Conservation (phyloP, 2,113 vertebrate species). For the Riparia riparia region DNA sequence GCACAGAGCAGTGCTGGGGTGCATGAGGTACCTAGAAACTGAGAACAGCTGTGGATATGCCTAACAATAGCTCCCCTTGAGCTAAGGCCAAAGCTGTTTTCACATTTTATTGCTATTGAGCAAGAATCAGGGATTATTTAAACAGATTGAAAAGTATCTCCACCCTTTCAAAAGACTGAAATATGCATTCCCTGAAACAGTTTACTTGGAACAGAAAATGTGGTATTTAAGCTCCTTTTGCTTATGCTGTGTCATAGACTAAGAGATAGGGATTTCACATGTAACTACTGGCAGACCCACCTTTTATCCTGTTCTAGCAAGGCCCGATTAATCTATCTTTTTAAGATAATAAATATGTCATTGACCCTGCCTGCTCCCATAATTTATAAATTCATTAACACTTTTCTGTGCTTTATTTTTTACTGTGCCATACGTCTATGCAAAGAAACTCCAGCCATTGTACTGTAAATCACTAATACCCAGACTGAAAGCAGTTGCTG, state of each 20-base stretch:
- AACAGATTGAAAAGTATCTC: background rate
- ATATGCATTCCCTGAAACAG: background rate
- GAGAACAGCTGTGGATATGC: background rate
- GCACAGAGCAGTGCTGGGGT: background rate
- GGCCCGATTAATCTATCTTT: conserved; percentile 52
- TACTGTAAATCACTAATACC: conserved; percentile 21
- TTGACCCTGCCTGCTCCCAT: conserved; percentile 30
- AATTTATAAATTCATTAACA: conserved; percentile 33
- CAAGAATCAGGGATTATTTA: background rate
- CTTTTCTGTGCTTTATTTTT: conserved; percentile 48
- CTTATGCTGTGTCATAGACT: background rate
- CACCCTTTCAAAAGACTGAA: background rate
- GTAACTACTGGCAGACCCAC: conserved; percentile 24
- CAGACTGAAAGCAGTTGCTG: conserved; percentile 9
- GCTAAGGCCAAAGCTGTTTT: background rate
- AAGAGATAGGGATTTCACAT: background rate
- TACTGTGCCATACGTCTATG: background rate
- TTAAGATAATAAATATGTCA: conserved; percentile 41
- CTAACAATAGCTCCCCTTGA: background rate
- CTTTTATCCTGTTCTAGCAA: conserved; percentile 51
- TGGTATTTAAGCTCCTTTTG: background rate
- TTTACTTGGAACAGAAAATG: background rate
- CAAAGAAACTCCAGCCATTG: background rate
- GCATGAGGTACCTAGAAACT: background rate
- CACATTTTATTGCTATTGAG: background rate